Base-by-base conservation (phyloP, 2,888 invertebrate species). In the Syrphus vitripennis region DNA sequence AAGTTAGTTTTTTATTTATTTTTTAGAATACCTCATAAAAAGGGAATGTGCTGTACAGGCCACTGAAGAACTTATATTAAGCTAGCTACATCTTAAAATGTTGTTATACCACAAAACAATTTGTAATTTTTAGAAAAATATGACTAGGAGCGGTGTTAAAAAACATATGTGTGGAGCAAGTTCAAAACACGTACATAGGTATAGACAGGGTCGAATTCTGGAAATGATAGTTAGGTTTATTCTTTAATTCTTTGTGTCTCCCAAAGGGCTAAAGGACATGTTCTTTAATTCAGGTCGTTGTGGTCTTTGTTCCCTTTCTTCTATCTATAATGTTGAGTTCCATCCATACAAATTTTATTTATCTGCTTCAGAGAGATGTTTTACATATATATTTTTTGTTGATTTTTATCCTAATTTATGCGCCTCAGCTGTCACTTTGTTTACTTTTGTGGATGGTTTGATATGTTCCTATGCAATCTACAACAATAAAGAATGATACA, bases 351-450 rank as follows among this genome's bases (percentile, higher is more conserved):
- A 24, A 12, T 40, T 61, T 40, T n/a, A 40, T 40, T 26, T 24
- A 4, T 34, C 19, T 57, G 6, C 21, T 12, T 7, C n/a, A 3
- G 40, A 9, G 29, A 12, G 1, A 24, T 21, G 16, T 26, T 40
- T 24, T 31, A 31, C 14, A 14, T 63, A 7, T 24, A 1, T 24
- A 24, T 48, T 12, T 48, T 57, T 37, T 40, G 37, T 42, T 69
- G 34, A 31, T 57, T 16, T n/a, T 57, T 12, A 29, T 24, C 45
- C 53, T 69, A 37, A 67, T 80, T 80, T 42, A 53, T 61, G 75
- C 45, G 65, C 53, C 69, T 50, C 80, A 80, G 75, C 75, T 80
- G 80, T 80, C 67, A 67, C 59, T 67, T 74, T 72, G 63, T 63
- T 48, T 57, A 79, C 63, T 40, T 31, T 40, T 16, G 21, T 14